phyloP scores from a whole-genome alignment of 2,113 vertebrate species.

The Clinocottus analis region DNA sequence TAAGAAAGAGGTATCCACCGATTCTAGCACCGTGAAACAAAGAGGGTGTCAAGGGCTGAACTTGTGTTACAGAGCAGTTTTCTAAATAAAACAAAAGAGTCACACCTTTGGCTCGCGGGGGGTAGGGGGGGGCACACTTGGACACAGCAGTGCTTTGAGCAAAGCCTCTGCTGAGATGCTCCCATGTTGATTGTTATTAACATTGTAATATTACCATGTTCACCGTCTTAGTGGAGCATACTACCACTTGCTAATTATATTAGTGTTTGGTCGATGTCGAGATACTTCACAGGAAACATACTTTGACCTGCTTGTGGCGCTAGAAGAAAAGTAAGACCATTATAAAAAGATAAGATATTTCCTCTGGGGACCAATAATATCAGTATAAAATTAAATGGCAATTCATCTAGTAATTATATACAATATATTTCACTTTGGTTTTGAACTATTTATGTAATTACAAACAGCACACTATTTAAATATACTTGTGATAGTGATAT shows the following conservation, averaged over 20 bases:
- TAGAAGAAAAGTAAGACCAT: background rate
- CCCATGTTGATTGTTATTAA: background rate
- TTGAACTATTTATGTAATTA: background rate
- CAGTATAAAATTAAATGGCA: background rate
- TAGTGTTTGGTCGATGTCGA: background rate
- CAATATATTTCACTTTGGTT: background rate
- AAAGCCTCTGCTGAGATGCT: background rate
- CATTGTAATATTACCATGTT: background rate
- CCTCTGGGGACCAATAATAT: background rate
- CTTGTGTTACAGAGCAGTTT: background rate
- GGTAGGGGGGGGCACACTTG: no score
- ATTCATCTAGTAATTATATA: background rate
- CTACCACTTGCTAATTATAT: background rate
- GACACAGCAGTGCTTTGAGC: background rate
- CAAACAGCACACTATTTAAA: constrained; percentile 14
- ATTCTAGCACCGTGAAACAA: background rate
- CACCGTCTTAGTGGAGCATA: background rate
- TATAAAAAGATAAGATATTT: background rate
- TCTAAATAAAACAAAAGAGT: background rate
- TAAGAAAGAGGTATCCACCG: constrained; percentile 21
- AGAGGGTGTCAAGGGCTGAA: background rate
- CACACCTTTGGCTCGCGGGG: background rate
- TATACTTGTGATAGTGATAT: constrained; percentile 3
- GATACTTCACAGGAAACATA: background rate
- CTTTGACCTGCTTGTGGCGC: background rate